phyloP scores from a whole-genome alignment of 2,888 invertebrate species.

The Philereme transversata region DNA sequence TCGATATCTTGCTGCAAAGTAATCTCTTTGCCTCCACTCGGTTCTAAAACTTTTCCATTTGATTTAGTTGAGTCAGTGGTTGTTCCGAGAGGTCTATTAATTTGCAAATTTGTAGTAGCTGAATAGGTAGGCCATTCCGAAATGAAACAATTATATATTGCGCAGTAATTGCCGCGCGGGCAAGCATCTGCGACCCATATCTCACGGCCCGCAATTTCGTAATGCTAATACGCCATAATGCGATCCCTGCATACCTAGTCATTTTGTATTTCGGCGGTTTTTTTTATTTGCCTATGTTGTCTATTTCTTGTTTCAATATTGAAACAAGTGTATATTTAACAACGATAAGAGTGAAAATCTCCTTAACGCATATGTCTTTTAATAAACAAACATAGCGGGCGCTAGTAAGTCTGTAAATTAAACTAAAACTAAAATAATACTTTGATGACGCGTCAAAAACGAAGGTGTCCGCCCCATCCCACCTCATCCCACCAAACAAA shows the following conservation, averaged over 20 bases:
- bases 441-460: no score
- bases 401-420: not conserved
- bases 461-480: no score
- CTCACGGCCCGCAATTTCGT: constrained; percentile 76
- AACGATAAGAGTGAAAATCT: no score
- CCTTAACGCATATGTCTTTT: no score
- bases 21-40: not conserved
- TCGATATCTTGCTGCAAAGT: constrained; percentile 12
- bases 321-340: no score
- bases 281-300: constrained; percentile 17
- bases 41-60: constrained; percentile 6
- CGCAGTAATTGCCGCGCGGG: constrained; percentile 71
- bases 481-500: not conserved
- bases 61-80: constrained; percentile 3
- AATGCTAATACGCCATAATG: constrained; percentile 61
- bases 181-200: constrained; percentile 79
- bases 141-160: constrained; percentile 77
- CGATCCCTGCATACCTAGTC: constrained; percentile 51
- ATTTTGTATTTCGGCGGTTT: constrained; percentile 56
- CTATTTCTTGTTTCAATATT: not conserved
- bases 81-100: constrained; percentile 25
- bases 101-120: constrained; percentile 24
- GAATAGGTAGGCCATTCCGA: constrained; percentile 45
- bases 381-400: no score
- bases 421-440: not conserved